A percentile compares a stretch with the other conserved stretches of the same genome.
Conservation (phyloP, 2,888 invertebrate species). For the Trissolcus brochymenae region DNA sequence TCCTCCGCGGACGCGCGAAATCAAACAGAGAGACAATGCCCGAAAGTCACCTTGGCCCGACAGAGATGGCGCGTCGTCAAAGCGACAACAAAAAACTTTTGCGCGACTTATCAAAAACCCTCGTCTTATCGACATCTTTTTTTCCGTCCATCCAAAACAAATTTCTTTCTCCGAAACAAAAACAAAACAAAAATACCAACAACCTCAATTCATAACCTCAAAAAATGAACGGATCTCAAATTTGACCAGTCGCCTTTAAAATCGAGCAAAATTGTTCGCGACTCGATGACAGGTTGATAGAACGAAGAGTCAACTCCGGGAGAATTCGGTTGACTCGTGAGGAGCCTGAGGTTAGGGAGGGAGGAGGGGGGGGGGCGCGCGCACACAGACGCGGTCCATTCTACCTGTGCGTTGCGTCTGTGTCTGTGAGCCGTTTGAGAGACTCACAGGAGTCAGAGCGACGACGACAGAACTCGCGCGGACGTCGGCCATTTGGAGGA, state of each 20-base stretch:
- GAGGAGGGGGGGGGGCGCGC: slow-evolving; percentile 32
- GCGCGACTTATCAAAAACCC: too few species aligned
- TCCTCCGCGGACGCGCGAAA: slow-evolving; percentile 24
- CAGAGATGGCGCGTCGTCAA: slow-evolving; percentile 15
- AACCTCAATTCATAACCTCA: too few species aligned
- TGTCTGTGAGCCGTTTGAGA: slow-evolving; percentile 41
- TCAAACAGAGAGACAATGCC: slow-evolving; percentile 20
- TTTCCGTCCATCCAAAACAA: too few species aligned
- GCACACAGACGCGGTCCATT: slow-evolving; percentile 36
- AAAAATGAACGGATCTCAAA: too few species aligned
- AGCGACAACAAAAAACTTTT: too few species aligned
- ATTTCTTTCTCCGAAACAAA: too few species aligned
- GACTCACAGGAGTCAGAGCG: slow-evolving; percentile 35
- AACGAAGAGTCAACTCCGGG: too few species aligned
- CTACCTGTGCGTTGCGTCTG: slow-evolving; percentile 40
- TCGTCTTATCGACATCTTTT: too few species aligned
- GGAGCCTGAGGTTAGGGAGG: slow-evolving; percentile 4
- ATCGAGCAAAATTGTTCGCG: too few species aligned
- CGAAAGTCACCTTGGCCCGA: slow-evolving; percentile 15
- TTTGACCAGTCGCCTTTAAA: too few species aligned
- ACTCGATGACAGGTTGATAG: too few species aligned
- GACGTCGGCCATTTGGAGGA: slow-evolving; percentile 44
- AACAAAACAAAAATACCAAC: too few species aligned
- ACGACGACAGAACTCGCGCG: slow-evolving; percentile 30
- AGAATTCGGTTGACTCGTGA: slow-evolving; percentile 1